Percentiles rank a stretch among this genome's conserved stretches.
phyloP scores from a whole-genome alignment of 1,140 invertebrate genomes.

The Papilio xuthus region DNA sequence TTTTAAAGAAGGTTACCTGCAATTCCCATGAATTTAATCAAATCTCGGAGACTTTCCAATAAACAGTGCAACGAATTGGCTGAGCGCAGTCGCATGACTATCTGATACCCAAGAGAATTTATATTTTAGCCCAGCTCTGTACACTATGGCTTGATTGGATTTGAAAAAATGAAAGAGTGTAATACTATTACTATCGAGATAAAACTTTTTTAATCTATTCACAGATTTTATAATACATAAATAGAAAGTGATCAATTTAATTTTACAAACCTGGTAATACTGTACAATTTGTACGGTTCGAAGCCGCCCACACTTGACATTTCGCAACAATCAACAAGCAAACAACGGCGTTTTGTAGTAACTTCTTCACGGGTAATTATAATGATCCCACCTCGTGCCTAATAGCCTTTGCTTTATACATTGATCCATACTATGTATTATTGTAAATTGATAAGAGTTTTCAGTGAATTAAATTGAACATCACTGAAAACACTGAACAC shows the following conservation, averaged over 20 bases:
- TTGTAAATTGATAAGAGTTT: not conserved
- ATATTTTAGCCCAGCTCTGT: not conserved
- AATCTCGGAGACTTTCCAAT: not conserved
- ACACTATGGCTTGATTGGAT: not conserved
- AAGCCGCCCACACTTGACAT: slow-evolving; percentile 16
- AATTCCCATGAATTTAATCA: not conserved
- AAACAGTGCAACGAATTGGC: not conserved
- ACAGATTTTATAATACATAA: not conserved
- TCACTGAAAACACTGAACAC: not conserved
- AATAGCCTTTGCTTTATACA: not conserved
- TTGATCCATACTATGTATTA: not conserved
- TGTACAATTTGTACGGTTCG: not conserved
- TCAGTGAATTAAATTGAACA: not conserved
- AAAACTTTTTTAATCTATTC: not conserved
- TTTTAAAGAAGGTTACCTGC: not conserved
- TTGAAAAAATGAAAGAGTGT: not conserved
- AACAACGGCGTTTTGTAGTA: slow-evolving; percentile 5
- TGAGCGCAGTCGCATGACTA: not conserved
- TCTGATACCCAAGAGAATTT: not conserved
- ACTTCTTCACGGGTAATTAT: not conserved
- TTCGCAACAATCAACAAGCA: slow-evolving; percentile 6
- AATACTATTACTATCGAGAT: too few relatives aligned
- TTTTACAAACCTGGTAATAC: not conserved
- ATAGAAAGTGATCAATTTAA: not conserved
- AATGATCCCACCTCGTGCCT: slow-evolving; percentile 2